These are phyloP conservation scores for Metopolophium dirhodum DNA, from an alignment of 1,140 invertebrate species.

Conservation along the genomic window DNA sequence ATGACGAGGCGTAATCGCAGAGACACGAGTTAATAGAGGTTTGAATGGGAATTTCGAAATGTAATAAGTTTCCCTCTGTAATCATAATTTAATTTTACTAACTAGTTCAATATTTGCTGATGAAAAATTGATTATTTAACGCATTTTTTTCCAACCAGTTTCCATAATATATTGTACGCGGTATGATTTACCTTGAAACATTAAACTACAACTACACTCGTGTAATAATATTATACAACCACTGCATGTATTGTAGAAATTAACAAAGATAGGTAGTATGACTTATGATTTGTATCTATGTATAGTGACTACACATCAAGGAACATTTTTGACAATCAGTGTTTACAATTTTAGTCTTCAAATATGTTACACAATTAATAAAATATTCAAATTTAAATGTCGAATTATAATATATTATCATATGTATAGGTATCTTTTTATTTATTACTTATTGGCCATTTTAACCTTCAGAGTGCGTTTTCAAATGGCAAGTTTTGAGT, in stretches of 20 bases:
- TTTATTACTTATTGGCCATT: too few relatives aligned
- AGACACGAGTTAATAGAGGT: background rate
- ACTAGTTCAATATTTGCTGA: background rate
- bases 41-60: background rate
- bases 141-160: background rate
- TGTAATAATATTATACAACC: background rate
- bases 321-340: background rate
- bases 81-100: background rate
- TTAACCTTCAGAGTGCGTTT: background rate
- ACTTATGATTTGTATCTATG: background rate
- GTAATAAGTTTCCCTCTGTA: background rate
- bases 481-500: too few relatives aligned
- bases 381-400: background rate
- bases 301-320: too few relatives aligned
- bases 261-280: background rate
- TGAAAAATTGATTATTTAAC: background rate
- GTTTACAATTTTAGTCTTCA: background rate
- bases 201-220: background rate
- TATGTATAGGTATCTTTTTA: background rate
- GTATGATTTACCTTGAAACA: background rate
- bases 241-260: background rate
- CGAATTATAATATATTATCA: background rate
- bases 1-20: background rate
- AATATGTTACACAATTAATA: background rate
- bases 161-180: background rate